Conservation (phyloP, 2,888 invertebrate species). For the Drosophila aldrichi region DNA sequence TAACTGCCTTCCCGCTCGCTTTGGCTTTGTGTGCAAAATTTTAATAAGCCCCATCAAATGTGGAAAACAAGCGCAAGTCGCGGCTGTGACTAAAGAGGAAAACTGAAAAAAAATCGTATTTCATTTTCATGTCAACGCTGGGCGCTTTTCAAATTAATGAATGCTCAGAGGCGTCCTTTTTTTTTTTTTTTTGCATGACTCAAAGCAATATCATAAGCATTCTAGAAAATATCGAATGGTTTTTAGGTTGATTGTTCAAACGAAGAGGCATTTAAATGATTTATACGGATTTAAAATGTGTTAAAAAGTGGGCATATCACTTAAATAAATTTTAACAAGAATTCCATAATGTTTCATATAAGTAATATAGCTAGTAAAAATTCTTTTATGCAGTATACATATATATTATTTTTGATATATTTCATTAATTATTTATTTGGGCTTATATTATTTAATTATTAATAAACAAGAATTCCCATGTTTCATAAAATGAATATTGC, state of each 20-base stretch:
- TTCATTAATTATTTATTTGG: too few relatives aligned
- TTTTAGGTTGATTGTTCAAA: background rate
- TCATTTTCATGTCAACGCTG: slow-evolving; percentile 20
- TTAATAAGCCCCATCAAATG: slow-evolving; percentile 51
- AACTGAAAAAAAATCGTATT: slow-evolving; percentile 8
- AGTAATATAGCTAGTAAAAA: too few relatives aligned
- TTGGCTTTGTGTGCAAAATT: slow-evolving; percentile 33
- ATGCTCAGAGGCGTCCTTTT: background rate
- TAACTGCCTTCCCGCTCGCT: slow-evolving; percentile 21
- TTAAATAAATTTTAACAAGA: too few relatives aligned
- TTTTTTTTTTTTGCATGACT: too few relatives aligned
- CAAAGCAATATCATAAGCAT: background rate
- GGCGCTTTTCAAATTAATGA: slow-evolving; percentile 23
- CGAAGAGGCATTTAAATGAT: background rate
- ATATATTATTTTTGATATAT: too few relatives aligned
- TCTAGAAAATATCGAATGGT: background rate
- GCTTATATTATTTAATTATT: too few relatives aligned
- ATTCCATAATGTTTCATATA: too few relatives aligned
- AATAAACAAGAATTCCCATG: too few relatives aligned
- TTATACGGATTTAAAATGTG: background rate
- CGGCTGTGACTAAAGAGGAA: too few relatives aligned
- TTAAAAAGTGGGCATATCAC: background rate
- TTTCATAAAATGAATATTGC: too few relatives aligned
- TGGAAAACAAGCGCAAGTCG: slow-evolving; percentile 2
- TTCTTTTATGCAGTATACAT: too few relatives aligned